phyloP scores from a whole-genome alignment of 2,888 invertebrate genomes.

The Tetrapedia diversipes region DNA sequence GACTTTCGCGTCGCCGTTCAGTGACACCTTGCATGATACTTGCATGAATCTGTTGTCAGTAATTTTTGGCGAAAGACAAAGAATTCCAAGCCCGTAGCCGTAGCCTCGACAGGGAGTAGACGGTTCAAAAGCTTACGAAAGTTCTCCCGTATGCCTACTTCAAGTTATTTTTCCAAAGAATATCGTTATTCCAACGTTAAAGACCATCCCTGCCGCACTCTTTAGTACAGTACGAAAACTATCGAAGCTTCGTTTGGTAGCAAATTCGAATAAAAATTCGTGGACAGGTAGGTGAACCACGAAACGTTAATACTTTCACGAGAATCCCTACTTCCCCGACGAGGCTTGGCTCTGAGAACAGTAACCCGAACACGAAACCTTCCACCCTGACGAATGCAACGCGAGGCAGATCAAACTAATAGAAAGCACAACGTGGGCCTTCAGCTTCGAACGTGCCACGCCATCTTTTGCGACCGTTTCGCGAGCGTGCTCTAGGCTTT shows the following conservation, averaged over 20 bases:
- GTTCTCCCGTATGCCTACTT: too few relatives aligned
- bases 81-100: conserved; percentile 54
- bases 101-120: conserved; percentile 29
- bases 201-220: too few relatives aligned
- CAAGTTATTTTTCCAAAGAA: neutral
- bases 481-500: conserved; percentile 23
- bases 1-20: conserved; percentile 54
- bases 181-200: too few relatives aligned
- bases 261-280: too few relatives aligned
- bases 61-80: conserved; percentile 49
- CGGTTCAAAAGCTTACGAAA: too few relatives aligned
- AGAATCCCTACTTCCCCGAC: neutral
- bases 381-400: conserved; percentile 73
- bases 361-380: conserved; percentile 70
- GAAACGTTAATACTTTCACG: too few relatives aligned
- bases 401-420: conserved; percentile 69
- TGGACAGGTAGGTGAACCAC: too few relatives aligned
- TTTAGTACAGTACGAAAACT: too few relatives aligned
- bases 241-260: too few relatives aligned
- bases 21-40: conserved; percentile 70
- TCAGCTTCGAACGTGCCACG: conserved; percentile 74
- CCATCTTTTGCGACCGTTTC: neutral
- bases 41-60: conserved; percentile 67
- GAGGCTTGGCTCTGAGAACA: conserved; percentile 29
- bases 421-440: conserved; percentile 81